Base-by-base conservation (phyloP, 2,113 vertebrate species). In the Mesembrinibis cayennensis region DNA sequence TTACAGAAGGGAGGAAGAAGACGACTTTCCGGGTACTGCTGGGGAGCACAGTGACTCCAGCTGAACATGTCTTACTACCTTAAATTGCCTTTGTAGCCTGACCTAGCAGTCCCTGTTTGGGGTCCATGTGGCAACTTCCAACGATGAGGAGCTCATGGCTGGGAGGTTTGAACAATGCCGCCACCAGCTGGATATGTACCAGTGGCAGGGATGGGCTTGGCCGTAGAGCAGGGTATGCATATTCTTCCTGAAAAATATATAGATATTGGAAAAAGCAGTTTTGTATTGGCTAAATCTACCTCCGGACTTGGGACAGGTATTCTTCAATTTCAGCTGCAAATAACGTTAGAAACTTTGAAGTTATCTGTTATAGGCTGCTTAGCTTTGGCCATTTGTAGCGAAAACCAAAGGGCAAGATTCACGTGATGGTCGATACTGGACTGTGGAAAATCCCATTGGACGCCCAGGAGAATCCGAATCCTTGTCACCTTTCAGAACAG, bases 111-210 rank as follows among this genome's bases (percentile, higher is more conserved):
- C 10, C 17, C 40, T 66, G 38, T 79, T 63, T n/a, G 0, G 3
- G 34, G 45, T 56, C 56, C 56, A 9, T 45, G 58, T 52, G 71
- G 85, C 45, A 83, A 7, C 52, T 34, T 63, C 36, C 69, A 71
- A 6, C 27, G n/a, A 12, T 1, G 34, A 74, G 47, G 27, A 59
- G 72, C 29, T 9, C 47, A 8, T 1, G 42, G 49, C 76, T 21
- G 34, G 49, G 76, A 93, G 94, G 86, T 97, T 65, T 95, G 86
- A 61, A 20, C 95, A 97, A 94, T 30, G 90, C 67, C 52, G 23
- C 93, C 93, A 93, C 82, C 94, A 97, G 62, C 90, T 95, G 92
- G 92, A 67, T 70, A n/a, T 1, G 13, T 10, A 7, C 40, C 0
- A 2, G 2, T 71, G 85, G 45, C 79, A 58, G 47, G 42, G 58